Evolutionary conservation across 2,113 vertebrate species (phyloP).

Genomic region (Sander lucioperca): DNA sequence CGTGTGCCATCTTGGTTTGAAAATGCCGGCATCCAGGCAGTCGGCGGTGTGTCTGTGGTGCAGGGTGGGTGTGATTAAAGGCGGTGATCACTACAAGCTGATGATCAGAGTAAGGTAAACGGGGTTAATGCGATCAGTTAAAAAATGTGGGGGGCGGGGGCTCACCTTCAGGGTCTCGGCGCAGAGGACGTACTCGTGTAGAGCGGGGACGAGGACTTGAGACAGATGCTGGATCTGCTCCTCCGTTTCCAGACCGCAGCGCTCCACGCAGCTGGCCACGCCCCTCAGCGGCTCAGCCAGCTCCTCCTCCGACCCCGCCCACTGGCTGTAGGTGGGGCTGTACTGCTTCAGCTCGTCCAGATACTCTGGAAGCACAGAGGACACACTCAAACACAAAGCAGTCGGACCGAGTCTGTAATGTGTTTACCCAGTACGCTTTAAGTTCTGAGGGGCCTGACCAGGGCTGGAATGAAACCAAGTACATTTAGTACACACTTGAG

Average conservation of each 20-base stretch:
- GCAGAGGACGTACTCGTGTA: slow-evolving; percentile 95
- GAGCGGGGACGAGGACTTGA: slow-evolving; percentile 85
- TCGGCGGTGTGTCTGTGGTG: too few species aligned
- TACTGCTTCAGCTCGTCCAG: slow-evolving; percentile 91
- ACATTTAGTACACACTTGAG: too few species aligned
- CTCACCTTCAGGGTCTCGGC: slow-evolving; percentile 93
- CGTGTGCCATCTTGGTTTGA: too few species aligned
- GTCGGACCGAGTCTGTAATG: background rate
- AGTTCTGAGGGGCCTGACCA: background rate
- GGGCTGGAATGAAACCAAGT: too few species aligned
- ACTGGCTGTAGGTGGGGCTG: slow-evolving; percentile 87
- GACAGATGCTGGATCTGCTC: slow-evolving; percentile 86
- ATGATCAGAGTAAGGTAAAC: too few species aligned
- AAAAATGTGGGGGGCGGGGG: too few species aligned
- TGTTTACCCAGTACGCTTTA: background rate
- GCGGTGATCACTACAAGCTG: too few species aligned
- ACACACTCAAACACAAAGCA: background rate
- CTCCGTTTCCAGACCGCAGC: slow-evolving; percentile 88
- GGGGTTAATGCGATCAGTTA: too few species aligned
- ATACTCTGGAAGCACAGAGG: slow-evolving; percentile 84
- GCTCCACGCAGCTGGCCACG: slow-evolving; percentile 88
- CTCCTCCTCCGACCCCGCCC: slow-evolving; percentile 90
- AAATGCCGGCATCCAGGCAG: too few species aligned
- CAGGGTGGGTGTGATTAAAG: too few species aligned
- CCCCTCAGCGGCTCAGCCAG: slow-evolving; percentile 87